Evolutionary conservation across 1,140 invertebrate genomes (phyloP).

Genomic region (Elymnias hypermnestra): DNA sequence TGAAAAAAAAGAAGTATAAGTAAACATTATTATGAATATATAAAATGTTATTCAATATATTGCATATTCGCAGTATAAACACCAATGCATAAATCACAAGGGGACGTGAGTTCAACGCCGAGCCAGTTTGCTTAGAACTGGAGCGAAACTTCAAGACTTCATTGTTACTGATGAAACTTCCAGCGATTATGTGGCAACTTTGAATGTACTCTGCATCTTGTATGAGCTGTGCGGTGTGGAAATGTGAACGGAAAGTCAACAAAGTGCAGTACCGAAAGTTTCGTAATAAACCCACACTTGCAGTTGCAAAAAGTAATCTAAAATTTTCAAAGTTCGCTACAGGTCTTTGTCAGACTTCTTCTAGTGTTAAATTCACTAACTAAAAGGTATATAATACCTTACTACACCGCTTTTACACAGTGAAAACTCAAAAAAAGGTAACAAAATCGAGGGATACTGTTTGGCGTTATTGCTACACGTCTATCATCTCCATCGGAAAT

Average conservation of each 20-base stretch:
- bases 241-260: conserved; percentile 13
- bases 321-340: background rate
- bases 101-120: conserved; percentile 10
- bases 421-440: too few relatives aligned
- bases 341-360: too few relatives aligned
- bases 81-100: conserved; percentile 19
- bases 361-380: too few relatives aligned
- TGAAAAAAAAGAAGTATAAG: too few relatives aligned
- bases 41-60: too few relatives aligned
- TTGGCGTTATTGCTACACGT: too few relatives aligned
- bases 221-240: conserved; percentile 7
- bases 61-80: conserved; percentile 8
- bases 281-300: background rate
- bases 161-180: conserved; percentile 24
- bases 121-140: conserved; percentile 17
- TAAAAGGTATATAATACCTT: too few relatives aligned
- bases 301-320: background rate
- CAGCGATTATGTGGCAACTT: conserved; percentile 23
- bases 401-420: too few relatives aligned
- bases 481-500: too few relatives aligned
- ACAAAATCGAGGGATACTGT: too few relatives aligned
- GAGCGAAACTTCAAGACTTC: conserved; percentile 14
- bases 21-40: too few relatives aligned
- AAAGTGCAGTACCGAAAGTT: conserved; percentile 6
- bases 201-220: conserved; percentile 21